Base-by-base conservation (phyloP, 2,113 vertebrate species). In the Petrocephalus zakoni region DNA sequence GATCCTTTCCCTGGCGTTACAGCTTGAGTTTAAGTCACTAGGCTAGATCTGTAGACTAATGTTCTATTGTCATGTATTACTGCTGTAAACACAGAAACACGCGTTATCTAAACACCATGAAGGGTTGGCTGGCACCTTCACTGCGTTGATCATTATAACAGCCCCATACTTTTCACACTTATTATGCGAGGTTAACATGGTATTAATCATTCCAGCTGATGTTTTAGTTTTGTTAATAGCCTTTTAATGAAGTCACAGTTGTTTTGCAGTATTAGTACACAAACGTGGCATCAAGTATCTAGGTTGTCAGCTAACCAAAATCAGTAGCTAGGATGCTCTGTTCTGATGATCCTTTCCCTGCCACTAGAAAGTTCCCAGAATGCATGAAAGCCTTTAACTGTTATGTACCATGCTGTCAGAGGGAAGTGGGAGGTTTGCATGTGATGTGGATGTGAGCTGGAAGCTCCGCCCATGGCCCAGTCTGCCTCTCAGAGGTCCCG, bases 301-400 rank as follows among this genome's bases (percentile, higher is more conserved):
- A 25, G 11, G n/a, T 52, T 51, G 19, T 83, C 19, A 47, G n/a
- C 4, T 22, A 84, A 22, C 9, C 84, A 34, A 8, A 85, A 29
- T 25, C 51, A 29, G 13, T 56, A 22, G 37, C 42, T 83, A 22
- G n/a, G 29, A 37, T 61, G 53, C 17, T 46, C 56, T 68, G 91
- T 92, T 13, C 93, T 92, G 92, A 92, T 89, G 93, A 92, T 87
- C 42, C 46, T 92, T 93, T 94, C 92, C 91, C 87, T 89, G 92
- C 92, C 92, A 93, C 94, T 94, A 64, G 93, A 90, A 82, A 90
- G 95, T 96, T 97, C 96, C 96, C 97, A 97, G 68, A 97, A 97
- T 98, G 98, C 97, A 98, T 97, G 97, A 96, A 95, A 94, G 96
- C 96, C 96, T 98, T 97, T 96, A 96, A 93, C 93, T 95, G 95